Evolutionary conservation across 2,888 invertebrate genomes (phyloP), one percentile per base, ranked within the genome.

Genomic region (Ormyrus rosae): DNA sequence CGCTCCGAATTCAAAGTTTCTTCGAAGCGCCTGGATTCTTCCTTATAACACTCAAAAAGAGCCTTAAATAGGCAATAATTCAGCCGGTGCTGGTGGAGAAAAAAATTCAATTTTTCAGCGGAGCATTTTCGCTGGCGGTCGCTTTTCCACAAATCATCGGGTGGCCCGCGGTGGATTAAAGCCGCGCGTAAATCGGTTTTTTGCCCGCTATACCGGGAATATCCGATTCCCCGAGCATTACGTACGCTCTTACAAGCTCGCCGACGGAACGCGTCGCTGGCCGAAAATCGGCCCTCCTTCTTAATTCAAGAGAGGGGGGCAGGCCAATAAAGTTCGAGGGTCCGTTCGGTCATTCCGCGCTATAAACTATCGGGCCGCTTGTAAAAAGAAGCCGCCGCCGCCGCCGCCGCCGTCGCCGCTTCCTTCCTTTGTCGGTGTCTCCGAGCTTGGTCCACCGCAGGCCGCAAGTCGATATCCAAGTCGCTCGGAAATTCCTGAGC

Each of bases 221-320:
- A 63, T 70, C 70, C 55, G 68, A 69, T 73, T 73, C 73, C 55
- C 34, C 67, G 45, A 19, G 48, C 13, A 9, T 13, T 56, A 34
- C 13, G 13, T 45, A 46, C 10, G 1, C 53, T 53, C 9, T 7
- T 53, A 53, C 46, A 10, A 10, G 46, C 63, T 5, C 19, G 61
- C 19, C 19, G 19, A 51, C 65, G 51, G 67, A 53, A 46, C 56
- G 19, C 19, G 50, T 53, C 68, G 19, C 65, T 19, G 46, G 7
- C n/a, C 58, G 53, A 10, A 61, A 71, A 63, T 55, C 53, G 51
- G 6, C n/a, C 53, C 64, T 55, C 67, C 68, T 71, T 61, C 58
- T 80, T 77, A 68, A 71, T 72, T 71, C 76, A 71, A 80, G 76
- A 71, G 13, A 13, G 13, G 13, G 13, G 76, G 58, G 13, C 61